Percentiles rank a stretch among this genome's conserved stretches.
Evolutionary conservation across 2,888 invertebrate species (phyloP).

Genomic region (Mimas tiliae): DNA sequence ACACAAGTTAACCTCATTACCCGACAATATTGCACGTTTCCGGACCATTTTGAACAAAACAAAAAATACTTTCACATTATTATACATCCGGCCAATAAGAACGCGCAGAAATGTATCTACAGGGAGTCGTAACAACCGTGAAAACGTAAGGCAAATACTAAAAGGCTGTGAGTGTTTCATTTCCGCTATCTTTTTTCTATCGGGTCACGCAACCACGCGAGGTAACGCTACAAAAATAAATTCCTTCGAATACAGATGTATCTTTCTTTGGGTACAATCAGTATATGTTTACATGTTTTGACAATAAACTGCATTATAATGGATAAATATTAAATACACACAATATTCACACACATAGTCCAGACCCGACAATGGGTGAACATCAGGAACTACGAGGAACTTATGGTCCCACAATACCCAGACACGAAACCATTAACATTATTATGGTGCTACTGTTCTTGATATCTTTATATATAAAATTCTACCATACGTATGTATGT

Average conservation of each 20-base stretch:
- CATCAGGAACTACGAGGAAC: too few relatives aligned
- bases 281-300: neutral
- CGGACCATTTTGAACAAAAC: constrained; percentile 28
- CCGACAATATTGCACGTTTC: constrained; percentile 22
- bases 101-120: constrained; percentile 26
- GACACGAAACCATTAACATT: too few relatives aligned
- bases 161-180: constrained; percentile 63
- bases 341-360: too few relatives aligned
- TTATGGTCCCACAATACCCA: too few relatives aligned
- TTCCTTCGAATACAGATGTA: constrained; percentile 40
- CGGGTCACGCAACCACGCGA: constrained; percentile 50
- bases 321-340: too few relatives aligned
- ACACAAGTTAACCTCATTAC: constrained; percentile 10
- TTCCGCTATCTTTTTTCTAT: constrained; percentile 59
- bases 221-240: constrained; percentile 45
- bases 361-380: too few relatives aligned
- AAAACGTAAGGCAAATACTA: constrained; percentile 54
- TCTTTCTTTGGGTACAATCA: neutral
- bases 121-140: constrained; percentile 41
- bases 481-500: too few relatives aligned
- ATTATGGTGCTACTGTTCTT: too few relatives aligned
- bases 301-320: too few relatives aligned
- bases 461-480: too few relatives aligned
- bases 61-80: constrained; percentile 35
- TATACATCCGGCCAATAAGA: constrained; percentile 33